These are phyloP conservation scores for Parnassius mnemosyne DNA, from an alignment of 2,888 invertebrate species.

Conservation along the genomic window DNA sequence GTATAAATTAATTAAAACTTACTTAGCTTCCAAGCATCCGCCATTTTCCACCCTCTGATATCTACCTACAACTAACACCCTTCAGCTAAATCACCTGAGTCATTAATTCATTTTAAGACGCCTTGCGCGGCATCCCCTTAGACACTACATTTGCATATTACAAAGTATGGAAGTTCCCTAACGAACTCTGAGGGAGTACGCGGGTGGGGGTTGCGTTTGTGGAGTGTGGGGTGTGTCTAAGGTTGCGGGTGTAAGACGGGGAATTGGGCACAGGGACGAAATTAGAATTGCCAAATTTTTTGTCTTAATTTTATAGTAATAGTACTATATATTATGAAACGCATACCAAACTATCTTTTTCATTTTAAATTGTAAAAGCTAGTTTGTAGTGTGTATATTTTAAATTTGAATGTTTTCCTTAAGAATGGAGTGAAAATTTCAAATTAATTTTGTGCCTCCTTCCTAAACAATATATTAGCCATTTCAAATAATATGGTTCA, in stretches of 20 bases:
- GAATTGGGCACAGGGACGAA: conserved; percentile 70
- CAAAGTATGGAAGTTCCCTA: conserved; percentile 80
- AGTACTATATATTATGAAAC: too few species aligned
- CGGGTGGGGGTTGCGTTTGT: conserved; percentile 27
- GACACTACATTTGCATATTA: conserved; percentile 78
- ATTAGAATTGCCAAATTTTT: conserved; percentile 24
- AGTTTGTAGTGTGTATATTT: too few species aligned
- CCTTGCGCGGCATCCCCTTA: conserved; percentile 63
- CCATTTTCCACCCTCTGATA: conserved; percentile 15
- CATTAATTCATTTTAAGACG: conserved; percentile 81
- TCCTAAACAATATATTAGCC: too few species aligned
- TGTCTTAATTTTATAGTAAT: too few species aligned
- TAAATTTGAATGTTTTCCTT: too few species aligned
- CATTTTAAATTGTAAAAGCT: too few species aligned
- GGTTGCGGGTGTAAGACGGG: conserved; percentile 76
- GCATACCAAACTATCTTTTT: too few species aligned
- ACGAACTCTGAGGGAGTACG: conserved; percentile 58
- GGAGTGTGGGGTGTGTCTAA: conserved; percentile 53
- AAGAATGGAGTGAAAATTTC: too few species aligned
- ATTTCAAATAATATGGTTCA: too few species aligned
- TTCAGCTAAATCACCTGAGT: conserved; percentile 65
- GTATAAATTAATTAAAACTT: conserved; percentile 14
- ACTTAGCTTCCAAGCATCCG: conserved; percentile 1
- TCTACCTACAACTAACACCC: conserved; percentile 34
- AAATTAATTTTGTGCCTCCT: too few species aligned